A percentile compares a stretch with the other conserved stretches of the same genome.
Conservation (phyloP, 37 sponge, comb jelly and placozoan genomes). For the Diacarnus erythraeanus region DNA sequence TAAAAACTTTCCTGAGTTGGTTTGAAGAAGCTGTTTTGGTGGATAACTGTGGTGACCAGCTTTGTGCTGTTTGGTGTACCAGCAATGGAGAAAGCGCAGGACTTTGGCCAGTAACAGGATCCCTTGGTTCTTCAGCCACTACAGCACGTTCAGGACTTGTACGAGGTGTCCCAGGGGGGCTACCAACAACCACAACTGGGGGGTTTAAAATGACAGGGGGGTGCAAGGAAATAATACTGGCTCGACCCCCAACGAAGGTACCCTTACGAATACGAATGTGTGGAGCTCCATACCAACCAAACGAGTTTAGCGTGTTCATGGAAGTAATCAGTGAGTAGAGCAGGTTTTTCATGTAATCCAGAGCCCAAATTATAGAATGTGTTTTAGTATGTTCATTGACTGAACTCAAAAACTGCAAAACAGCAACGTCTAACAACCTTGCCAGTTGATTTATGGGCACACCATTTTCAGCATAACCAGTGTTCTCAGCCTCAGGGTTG, state of each 20-base stretch:
- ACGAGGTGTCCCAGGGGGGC: constrained; percentile 5
- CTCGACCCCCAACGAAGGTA: background rate
- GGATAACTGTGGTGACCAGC: background rate
- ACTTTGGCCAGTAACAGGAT: constrained; percentile 36
- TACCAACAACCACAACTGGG: constrained; percentile 27
- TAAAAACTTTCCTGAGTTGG: too few species aligned
- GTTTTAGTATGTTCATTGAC: constrained; percentile 30
- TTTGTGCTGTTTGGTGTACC: background rate
- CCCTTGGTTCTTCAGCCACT: background rate
- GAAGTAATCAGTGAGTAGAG: constrained; percentile 21
- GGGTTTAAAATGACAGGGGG: background rate
- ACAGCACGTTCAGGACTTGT: background rate
- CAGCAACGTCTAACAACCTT: constrained; percentile 57
- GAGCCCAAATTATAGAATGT: constrained; percentile 42
- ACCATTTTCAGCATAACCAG: background rate
- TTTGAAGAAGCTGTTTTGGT: too few species aligned
- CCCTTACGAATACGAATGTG: constrained; percentile 24
- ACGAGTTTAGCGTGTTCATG: constrained; percentile 16
- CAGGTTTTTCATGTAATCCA: constrained; percentile 53
- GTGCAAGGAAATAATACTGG: background rate
- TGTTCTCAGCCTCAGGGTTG: constrained; percentile 5
- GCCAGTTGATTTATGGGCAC: constrained; percentile 56
- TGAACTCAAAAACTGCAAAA: constrained; percentile 39
- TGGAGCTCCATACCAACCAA: constrained; percentile 51
- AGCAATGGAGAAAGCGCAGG: background rate